phyloP scores from a whole-genome alignment of 2,888 invertebrate species.

The Cistogaster globosa region DNA sequence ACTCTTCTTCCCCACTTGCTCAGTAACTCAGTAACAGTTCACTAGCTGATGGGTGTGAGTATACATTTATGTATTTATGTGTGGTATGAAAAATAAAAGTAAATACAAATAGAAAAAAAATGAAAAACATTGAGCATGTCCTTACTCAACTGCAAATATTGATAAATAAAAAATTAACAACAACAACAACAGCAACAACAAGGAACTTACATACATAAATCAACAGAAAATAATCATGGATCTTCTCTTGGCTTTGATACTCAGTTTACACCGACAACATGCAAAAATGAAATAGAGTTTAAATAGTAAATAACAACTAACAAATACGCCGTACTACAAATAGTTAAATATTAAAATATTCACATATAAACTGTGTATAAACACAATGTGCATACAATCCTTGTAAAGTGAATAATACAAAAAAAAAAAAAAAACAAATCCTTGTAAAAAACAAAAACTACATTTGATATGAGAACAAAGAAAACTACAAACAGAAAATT shows the following conservation, averaged over 20 bases:
- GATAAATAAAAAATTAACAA: slow-evolving; percentile 31
- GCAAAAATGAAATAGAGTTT: slow-evolving; percentile 61
- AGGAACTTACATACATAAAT: slow-evolving; percentile 54
- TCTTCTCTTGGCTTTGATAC: slow-evolving; percentile 68
- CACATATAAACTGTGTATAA: slow-evolving; percentile 18
- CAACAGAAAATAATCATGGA: slow-evolving; percentile 61
- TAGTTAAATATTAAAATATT: slow-evolving; percentile 33
- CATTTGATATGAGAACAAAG: slow-evolving; percentile 68
- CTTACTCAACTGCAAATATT: slow-evolving; percentile 68
- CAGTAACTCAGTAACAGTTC: slow-evolving; percentile 28
- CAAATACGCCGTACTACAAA: slow-evolving; percentile 34
- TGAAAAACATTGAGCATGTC: slow-evolving; percentile 70
- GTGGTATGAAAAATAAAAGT: slow-evolving; percentile 64
- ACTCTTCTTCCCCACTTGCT: background rate
- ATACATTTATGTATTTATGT: slow-evolving; percentile 33
- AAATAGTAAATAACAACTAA: slow-evolving; percentile 67
- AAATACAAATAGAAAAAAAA: slow-evolving; percentile 42
- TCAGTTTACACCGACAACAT: slow-evolving; percentile 66
- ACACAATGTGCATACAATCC: slow-evolving; percentile 40
- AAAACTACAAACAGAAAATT: slow-evolving; percentile 65
- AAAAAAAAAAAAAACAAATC: slow-evolving; percentile 63
- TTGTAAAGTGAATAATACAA: slow-evolving; percentile 47
- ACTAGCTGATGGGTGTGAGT: slow-evolving; percentile 16
- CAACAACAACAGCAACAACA: slow-evolving; percentile 25
- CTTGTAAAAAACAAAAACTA: slow-evolving; percentile 36